Evolutionary conservation across 2,113 vertebrate genomes (phyloP), one percentile per base, ranked within the genome.

Genomic region (Brachypteracias leptosomus): DNA sequence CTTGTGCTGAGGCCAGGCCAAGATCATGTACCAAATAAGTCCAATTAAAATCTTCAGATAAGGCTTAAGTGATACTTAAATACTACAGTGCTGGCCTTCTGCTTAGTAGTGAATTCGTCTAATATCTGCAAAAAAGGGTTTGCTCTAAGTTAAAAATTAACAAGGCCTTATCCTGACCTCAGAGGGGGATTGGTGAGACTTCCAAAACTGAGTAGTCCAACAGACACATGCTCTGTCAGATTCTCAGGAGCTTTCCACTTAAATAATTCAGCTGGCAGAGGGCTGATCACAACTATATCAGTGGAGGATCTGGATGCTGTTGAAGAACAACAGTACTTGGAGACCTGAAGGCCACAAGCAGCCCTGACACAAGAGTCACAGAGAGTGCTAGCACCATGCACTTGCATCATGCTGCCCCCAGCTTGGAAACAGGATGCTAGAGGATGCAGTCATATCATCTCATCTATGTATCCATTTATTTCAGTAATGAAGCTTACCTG

Each of bases 1-100:
- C 38, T 89, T 58, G 73, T 79, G 88, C 80, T 2, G 17, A 92
- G 88, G 86, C 93, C 47, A 82, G 89, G 49, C 80, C 80, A 94
- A 87, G 76, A 92, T 82, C 76, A 76, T 75, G 76, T 61, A 93
- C 92, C 92, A 96, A 95, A 94, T 87, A 97, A 96, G 80, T 89
- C 84, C 66, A 46, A 92, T 85, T 84, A 94, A 95, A 92, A 84
- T 82, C 70, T 93, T 89, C 80, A 94, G 92, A 94, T 95, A 93
- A 90, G 44, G 44, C 76, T 75, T 68, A 96, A 92, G 38, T 75
- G 49, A 61, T 65, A 75, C 79, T 93, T 90, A 94, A 93, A 85
- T 52, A 74, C 68, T 77, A 67, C 31, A 84, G 58, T 36, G 31
- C 72, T 86, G 75, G 35, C 78, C 79, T 79, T 47, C 77, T 91